phyloP scores from a whole-genome alignment of 2,888 invertebrate species.

The Conomelus anceps region DNA sequence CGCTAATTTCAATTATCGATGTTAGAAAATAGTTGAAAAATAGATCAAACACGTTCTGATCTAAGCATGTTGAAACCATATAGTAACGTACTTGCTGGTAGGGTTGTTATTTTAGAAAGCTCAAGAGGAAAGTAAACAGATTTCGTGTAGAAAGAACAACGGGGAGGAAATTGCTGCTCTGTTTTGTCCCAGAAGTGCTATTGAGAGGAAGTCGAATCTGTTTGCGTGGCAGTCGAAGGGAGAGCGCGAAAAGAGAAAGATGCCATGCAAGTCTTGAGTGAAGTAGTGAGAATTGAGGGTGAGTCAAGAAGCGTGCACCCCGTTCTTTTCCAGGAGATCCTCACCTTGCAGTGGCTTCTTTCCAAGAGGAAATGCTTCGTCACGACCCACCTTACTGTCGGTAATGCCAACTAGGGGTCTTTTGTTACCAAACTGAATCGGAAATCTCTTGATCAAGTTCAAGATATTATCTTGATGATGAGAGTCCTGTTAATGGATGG shows the following conservation, averaged over 20 bases:
- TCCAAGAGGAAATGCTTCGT: neutral
- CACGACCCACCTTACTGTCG: neutral
- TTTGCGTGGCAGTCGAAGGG: conserved; percentile 1
- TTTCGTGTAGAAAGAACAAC: neutral
- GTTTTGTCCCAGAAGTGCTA: neutral
- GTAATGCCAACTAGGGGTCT: neutral
- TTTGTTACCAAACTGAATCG: neutral
- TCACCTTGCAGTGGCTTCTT: neutral
- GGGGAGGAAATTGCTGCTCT: neutral
- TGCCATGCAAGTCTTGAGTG: too few species aligned
- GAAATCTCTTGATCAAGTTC: neutral
- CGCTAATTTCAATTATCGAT: neutral
- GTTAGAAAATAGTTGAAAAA: neutral
- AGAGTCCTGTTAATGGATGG: neutral
- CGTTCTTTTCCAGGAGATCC: neutral
- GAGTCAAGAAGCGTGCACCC: neutral
- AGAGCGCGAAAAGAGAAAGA: neutral
- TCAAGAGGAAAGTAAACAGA: neutral
- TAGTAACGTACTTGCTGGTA: neutral
- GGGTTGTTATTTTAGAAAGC: neutral
- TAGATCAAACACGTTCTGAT: neutral
- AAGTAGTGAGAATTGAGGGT: neutral
- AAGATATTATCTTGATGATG: neutral
- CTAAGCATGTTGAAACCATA: neutral
- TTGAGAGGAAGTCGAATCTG: conserved; percentile 6